Evolutionary conservation across 2,888 invertebrate species (phyloP).

Genomic region (Lapara coniferarum): DNA sequence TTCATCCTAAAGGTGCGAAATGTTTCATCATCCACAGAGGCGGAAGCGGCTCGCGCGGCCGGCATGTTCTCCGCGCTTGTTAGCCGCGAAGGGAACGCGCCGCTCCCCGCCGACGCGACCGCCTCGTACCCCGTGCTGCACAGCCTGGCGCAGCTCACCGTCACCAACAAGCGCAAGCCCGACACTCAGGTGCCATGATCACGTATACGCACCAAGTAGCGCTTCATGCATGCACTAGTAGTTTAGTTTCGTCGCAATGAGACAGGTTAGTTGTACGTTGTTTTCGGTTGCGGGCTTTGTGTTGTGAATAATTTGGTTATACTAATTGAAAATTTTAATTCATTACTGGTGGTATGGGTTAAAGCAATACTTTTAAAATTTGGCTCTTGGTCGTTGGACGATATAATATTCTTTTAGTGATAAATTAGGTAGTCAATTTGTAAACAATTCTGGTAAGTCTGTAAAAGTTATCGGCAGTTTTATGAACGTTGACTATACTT

Average conservation of each 20-base stretch:
- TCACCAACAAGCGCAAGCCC: slow-evolving; percentile 75
- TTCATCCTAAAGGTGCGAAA: too few relatives aligned
- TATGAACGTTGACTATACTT: too few relatives aligned
- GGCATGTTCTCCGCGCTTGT: slow-evolving; percentile 88
- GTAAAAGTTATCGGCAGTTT: too few relatives aligned
- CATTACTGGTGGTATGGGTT: too few relatives aligned
- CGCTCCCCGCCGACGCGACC: slow-evolving; percentile 84
- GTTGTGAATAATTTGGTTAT: background rate
- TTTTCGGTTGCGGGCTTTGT: slow-evolving; percentile 26
- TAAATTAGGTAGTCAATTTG: too few relatives aligned
- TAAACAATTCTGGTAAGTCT: too few relatives aligned
- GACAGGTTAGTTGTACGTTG: slow-evolving; percentile 9
- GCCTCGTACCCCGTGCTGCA: slow-evolving; percentile 82
- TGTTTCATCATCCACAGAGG: slow-evolving; percentile 84
- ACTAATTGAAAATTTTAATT: background rate
- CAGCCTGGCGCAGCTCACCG: slow-evolving; percentile 84
- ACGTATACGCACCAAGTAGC: slow-evolving; percentile 41
- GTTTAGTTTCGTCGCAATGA: slow-evolving; percentile 32
- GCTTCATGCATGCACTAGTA: slow-evolving; percentile 60
- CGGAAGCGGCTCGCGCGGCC: slow-evolving; percentile 90
- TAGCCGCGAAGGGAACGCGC: slow-evolving; percentile 90
- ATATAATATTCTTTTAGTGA: too few relatives aligned
- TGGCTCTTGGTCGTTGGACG: too few relatives aligned
- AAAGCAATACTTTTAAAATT: too few relatives aligned
- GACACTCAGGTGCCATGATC: slow-evolving; percentile 68